phyloP scores from a whole-genome alignment of 92 coral and sea anemone species.

The Phenganax subtilis region DNA sequence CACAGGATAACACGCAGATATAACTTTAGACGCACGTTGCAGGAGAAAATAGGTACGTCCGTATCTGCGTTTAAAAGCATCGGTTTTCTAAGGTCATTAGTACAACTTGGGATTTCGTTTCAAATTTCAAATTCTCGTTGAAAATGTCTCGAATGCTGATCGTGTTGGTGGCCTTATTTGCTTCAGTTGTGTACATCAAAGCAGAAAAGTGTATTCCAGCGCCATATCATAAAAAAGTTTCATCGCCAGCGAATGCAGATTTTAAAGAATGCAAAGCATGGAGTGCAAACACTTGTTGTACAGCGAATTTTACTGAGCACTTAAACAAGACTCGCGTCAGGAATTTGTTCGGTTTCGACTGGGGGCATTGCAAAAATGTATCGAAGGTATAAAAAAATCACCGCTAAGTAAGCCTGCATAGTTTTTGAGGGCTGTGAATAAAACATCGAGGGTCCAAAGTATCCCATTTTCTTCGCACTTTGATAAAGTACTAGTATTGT shows the following conservation, averaged over 20 bases:
- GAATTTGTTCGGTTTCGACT: conserved; percentile 64
- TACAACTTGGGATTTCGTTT: not conserved
- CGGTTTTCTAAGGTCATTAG: not conserved
- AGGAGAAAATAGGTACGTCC: no score
- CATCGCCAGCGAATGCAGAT: conserved; percentile 60
- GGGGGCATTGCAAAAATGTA: conserved; percentile 75
- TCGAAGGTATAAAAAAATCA: conserved; percentile 48
- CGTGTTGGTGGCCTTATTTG: not conserved
- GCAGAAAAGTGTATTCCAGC: conserved; percentile 63
- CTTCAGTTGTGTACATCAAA: no score
- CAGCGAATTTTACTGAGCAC: conserved; percentile 62
- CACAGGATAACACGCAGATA: no score
- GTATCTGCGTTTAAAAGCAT: no score
- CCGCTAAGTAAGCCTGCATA: no score
- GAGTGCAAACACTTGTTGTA: conserved; percentile 71
- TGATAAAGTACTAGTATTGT: no score
- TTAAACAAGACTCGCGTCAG: conserved; percentile 53
- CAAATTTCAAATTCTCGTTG: not conserved
- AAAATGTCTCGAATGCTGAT: not conserved
- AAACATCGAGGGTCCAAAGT: no score
- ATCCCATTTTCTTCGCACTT: no score
- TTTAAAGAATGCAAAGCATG: conserved; percentile 70
- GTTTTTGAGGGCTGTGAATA: not conserved
- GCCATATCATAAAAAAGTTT: conserved; percentile 50
- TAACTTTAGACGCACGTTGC: no score